A percentile compares a stretch with the other conserved stretches of the same genome.
These are phyloP conservation scores for Nannobrachium achirus DNA, from an alignment of 2,113 vertebrate species.

Conservation along the genomic window DNA sequence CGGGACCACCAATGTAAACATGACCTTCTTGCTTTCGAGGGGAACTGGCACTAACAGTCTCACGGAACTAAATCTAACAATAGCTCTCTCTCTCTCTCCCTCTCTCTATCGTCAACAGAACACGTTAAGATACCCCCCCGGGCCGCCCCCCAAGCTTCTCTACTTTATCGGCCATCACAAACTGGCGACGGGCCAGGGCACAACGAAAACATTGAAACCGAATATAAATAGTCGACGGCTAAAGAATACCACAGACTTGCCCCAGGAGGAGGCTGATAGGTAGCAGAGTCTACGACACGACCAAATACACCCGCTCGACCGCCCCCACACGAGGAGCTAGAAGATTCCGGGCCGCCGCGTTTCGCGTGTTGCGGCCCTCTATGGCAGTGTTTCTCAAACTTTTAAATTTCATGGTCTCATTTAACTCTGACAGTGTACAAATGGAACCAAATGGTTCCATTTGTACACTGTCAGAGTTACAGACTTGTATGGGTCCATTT, in stretches of 20 bases:
- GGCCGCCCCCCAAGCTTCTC: slow-evolving; percentile 20
- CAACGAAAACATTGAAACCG: slow-evolving; percentile 63
- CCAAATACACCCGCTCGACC: slow-evolving; percentile 37
- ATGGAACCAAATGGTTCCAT: too few species aligned
- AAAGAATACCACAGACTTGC: slow-evolving; percentile 60
- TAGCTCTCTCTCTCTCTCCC: too few species aligned
- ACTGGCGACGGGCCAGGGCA: slow-evolving; percentile 52
- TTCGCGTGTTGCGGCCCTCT: slow-evolving; percentile 42
- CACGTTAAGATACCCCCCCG: slow-evolving; percentile 39
- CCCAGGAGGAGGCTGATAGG: slow-evolving; percentile 57
- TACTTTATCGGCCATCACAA: slow-evolving; percentile 46
- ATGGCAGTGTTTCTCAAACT: too few species aligned
- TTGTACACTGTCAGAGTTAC: too few species aligned
- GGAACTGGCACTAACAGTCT: slow-evolving; percentile 61
- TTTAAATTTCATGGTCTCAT: too few species aligned
- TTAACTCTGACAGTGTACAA: too few species aligned
- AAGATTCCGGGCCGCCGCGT: slow-evolving; percentile 71
- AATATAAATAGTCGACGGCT: slow-evolving; percentile 49
- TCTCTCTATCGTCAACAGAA: slow-evolving; percentile 53
- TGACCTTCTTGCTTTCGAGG: slow-evolving; percentile 61
- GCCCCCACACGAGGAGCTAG: slow-evolving; percentile 66
- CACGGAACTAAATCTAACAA: slow-evolving; percentile 66
- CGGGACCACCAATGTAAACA: slow-evolving; percentile 70
- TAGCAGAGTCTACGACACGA: slow-evolving; percentile 51
- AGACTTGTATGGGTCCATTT: too few species aligned